Conservation (phyloP, 2,797 vertebrate species). For the Oreonectes daqikongensis region DNA sequence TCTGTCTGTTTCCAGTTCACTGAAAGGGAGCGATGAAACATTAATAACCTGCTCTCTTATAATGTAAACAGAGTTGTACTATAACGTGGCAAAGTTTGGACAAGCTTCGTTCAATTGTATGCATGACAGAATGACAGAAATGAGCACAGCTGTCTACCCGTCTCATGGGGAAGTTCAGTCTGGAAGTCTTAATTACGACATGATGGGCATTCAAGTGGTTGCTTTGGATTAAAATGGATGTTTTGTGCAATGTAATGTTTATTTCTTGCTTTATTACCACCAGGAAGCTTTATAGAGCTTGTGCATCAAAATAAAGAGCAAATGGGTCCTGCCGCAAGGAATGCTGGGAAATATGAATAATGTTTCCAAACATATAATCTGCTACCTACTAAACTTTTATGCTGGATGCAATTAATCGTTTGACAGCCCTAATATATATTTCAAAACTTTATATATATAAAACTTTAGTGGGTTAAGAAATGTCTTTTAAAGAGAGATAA, state of each 20-base stretch:
- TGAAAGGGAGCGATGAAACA: not conserved
- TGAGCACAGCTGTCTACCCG: not conserved
- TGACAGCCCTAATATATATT: too few species aligned
- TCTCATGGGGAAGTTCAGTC: not conserved
- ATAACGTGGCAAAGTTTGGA: not conserved
- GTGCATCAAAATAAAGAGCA: not conserved
- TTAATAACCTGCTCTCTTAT: not conserved
- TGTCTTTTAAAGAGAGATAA: too few species aligned
- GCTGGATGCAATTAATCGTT: too few species aligned
- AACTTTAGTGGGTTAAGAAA: too few species aligned
- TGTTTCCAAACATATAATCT: not conserved
- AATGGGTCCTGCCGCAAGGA: not conserved
- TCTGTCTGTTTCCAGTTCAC: not conserved
- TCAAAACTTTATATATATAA: too few species aligned
- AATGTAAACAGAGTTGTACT: conserved; percentile 3
- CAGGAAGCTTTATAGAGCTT: not conserved
- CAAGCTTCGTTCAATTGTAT: not conserved
- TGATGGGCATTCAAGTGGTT: not conserved
- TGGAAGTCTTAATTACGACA: not conserved
- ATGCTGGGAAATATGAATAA: not conserved
- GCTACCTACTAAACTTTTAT: too few species aligned
- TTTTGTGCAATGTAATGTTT: not conserved
- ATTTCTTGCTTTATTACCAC: not conserved
- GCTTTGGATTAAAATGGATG: not conserved
- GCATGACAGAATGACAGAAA: not conserved